phyloP scores from a whole-genome alignment of 92 coral and sea anemone species.

The Umimayanthus kanabou region DNA sequence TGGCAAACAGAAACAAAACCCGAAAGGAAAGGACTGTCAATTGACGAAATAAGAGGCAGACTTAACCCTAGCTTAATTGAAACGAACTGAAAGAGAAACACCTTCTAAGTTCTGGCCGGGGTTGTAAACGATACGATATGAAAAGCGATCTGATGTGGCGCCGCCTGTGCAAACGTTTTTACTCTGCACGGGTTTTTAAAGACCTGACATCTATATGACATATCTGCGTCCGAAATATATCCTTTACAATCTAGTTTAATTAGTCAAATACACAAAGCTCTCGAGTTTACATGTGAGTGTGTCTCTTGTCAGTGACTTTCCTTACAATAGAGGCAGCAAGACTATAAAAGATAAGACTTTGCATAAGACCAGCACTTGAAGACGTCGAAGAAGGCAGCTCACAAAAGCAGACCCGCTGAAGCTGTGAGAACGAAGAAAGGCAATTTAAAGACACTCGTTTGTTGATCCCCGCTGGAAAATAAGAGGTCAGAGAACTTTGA shows the following conservation, averaged over 20 bases:
- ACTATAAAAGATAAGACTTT: not conserved
- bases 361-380: not conserved
- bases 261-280: not conserved
- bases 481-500: not conserved
- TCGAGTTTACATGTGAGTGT: not conserved
- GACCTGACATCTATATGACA: not conserved
- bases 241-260: not conserved
- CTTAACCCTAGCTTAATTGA: not conserved
- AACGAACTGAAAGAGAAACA: not conserved
- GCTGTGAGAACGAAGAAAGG: not conserved
- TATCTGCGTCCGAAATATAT: not conserved
- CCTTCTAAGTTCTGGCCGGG: not conserved
- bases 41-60: not conserved
- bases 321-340: not conserved
- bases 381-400: not conserved
- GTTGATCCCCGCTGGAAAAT: not conserved
- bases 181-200: slow-evolving; percentile 1
- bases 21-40: not conserved
- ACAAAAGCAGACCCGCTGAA: not conserved
- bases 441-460: not conserved
- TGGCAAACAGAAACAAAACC: not conserved
- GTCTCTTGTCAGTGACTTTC: not conserved
- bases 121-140: not conserved
- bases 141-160: not conserved
- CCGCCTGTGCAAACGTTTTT: not conserved